phyloP scores from a whole-genome alignment of 2,888 invertebrate species.

The Zygothrica quintamaculata region DNA sequence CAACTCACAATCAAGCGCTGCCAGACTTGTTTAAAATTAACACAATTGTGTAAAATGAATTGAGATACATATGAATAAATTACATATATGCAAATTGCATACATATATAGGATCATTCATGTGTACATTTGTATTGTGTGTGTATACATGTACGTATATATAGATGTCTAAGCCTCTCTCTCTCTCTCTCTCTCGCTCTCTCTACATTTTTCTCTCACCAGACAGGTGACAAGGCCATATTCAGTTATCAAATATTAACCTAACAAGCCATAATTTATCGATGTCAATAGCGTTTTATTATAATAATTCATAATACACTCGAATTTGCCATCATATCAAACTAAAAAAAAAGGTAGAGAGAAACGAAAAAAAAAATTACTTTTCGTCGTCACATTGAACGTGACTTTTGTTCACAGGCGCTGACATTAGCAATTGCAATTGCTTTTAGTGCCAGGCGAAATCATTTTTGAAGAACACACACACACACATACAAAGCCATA shows the following conservation, averaged over 20 bases:
- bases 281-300: constrained; percentile 35
- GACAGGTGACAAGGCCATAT: constrained; percentile 56
- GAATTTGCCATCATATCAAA: constrained; percentile 29
- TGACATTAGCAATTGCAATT: constrained; percentile 46
- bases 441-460: constrained; percentile 46
- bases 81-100: constrained; percentile 8
- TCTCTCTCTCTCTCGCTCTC: neutral
- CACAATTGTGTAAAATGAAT: constrained; percentile 66
- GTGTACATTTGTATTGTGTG: constrained; percentile 4
- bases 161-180: neutral
- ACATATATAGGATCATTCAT: constrained; percentile 6
- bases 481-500: constrained; percentile 6
- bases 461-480: constrained; percentile 28
- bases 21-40: constrained; percentile 57
- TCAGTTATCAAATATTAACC: constrained; percentile 46
- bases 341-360: constrained; percentile 1
- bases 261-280: constrained; percentile 52
- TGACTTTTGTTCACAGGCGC: constrained; percentile 45
- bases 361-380: constrained; percentile 18
- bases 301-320: constrained; percentile 35
- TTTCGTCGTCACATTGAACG: constrained; percentile 55
- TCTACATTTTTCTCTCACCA: constrained; percentile 12
- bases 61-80: constrained; percentile 26
- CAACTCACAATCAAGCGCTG: constrained; percentile 41
- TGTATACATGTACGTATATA: constrained; percentile 3